phyloP scores from a whole-genome alignment of 2,113 vertebrate species.

The Sclerurus mexicanus region DNA sequence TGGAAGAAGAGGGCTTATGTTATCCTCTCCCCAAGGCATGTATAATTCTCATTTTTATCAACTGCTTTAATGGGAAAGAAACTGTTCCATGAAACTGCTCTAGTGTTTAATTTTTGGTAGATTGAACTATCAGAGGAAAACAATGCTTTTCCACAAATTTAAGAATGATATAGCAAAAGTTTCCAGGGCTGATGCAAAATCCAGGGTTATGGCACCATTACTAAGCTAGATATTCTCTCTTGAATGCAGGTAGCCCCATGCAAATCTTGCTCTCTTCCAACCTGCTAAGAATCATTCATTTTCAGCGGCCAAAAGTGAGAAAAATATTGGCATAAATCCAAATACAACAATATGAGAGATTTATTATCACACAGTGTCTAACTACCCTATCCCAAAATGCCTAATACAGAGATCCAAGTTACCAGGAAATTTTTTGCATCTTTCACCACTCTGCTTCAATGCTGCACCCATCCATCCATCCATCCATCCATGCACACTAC shows the following conservation, averaged over 20 bases:
- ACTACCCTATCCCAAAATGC: background rate
- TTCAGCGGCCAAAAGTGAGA: background rate
- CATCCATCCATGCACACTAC: rapidly evolving
- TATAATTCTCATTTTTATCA: background rate
- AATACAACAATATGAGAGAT: background rate
- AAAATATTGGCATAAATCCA: background rate
- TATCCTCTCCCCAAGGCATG: background rate
- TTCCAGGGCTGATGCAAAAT: background rate
- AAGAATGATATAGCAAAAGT: background rate
- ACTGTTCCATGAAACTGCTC: background rate
- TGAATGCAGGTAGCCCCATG: background rate
- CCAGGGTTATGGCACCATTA: background rate
- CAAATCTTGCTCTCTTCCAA: background rate
- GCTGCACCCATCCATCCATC: background rate
- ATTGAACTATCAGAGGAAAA: background rate
- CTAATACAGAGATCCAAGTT: background rate
- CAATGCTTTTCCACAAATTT: background rate
- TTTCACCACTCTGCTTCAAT: background rate
- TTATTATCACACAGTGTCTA: background rate
- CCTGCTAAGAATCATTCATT: background rate
- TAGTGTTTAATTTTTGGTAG: background rate
- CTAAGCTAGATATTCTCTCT: background rate
- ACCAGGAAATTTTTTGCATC: background rate
- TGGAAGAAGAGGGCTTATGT: background rate
- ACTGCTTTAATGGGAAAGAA: background rate